A percentile compares a stretch with the other conserved stretches of the same genome.
Evolutionary conservation across 1,140 invertebrate species (phyloP).

Genomic region (Cherax destructor): DNA sequence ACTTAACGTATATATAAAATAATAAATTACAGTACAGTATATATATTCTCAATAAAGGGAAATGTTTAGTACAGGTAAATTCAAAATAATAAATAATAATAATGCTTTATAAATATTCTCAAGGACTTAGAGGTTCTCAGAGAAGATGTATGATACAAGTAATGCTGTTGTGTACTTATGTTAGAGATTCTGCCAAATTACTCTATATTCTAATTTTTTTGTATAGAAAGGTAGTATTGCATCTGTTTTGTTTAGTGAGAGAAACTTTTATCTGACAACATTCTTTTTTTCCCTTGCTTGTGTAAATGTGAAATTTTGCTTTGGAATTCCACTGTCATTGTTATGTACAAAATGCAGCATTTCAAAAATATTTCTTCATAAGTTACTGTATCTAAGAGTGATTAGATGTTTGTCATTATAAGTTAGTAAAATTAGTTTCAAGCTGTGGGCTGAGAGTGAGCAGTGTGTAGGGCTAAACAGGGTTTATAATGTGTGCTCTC

Average conservation of each 20-base stretch:
- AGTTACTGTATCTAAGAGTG: not conserved
- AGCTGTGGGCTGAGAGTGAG: not conserved
- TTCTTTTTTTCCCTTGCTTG: not conserved
- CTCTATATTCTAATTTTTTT: not conserved
- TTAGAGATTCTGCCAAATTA: not conserved
- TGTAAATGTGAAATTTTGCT: not conserved
- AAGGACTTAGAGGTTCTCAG: not conserved
- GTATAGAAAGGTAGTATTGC: not conserved
- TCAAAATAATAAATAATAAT: not conserved
- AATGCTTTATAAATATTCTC: not conserved
- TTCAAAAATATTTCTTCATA: not conserved
- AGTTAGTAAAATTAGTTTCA: not conserved
- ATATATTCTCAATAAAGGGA: not conserved
- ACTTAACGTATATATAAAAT: not conserved
- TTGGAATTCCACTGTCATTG: not conserved
- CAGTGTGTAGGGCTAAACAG: not conserved
- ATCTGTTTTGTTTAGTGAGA: not conserved
- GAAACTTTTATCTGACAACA: not conserved
- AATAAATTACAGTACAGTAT: not conserved
- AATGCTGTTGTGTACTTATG: not conserved
- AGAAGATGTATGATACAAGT: not conserved
- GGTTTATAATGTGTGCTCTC: not conserved
- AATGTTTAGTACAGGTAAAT: not conserved
- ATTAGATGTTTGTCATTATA: not conserved
- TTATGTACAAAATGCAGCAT: not conserved